Conservation (phyloP, 1,140 invertebrate genomes). For the Procambarus virginalis region DNA sequence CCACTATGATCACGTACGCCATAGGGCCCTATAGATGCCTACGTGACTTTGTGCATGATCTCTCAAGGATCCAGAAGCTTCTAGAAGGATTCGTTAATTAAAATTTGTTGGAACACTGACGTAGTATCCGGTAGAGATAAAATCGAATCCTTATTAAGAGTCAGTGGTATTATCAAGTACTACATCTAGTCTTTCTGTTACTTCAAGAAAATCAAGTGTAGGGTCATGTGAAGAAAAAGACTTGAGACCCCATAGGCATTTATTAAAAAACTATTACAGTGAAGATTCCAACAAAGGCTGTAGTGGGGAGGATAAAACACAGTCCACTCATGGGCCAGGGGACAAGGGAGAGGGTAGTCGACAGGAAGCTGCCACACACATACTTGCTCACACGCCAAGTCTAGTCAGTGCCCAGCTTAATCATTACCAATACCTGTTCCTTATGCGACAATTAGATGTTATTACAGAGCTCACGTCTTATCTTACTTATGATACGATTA, state of each 20-base stretch:
- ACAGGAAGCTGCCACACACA: constrained; percentile 75
- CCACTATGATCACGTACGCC: too few relatives aligned
- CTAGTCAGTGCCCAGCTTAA: constrained; percentile 88
- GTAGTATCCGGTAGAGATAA: too few relatives aligned
- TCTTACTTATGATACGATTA: constrained; percentile 85
- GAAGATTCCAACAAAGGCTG: constrained; percentile 36
- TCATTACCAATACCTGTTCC: constrained; percentile 94
- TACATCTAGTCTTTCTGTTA: constrained; percentile 46
- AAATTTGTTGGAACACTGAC: too few relatives aligned
- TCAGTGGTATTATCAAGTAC: too few relatives aligned
- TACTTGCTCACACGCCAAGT: constrained; percentile 83
- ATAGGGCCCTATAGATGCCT: too few relatives aligned
- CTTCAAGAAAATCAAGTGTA: not conserved
- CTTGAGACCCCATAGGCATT: constrained; percentile 4
- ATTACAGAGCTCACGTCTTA: constrained; percentile 86
- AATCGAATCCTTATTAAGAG: too few relatives aligned
- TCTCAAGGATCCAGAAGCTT: too few relatives aligned
- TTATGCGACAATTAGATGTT: constrained; percentile 88
- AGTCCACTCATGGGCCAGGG: not conserved
- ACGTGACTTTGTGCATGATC: too few relatives aligned
- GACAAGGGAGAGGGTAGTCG: constrained; percentile 25
- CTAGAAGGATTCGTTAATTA: too few relatives aligned
- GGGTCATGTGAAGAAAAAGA: constrained; percentile 30
- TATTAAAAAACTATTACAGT: constrained; percentile 35
- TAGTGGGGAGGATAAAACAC: constrained; percentile 7